These are phyloP conservation scores for Mactra quadrangularis DNA, from an alignment of 1,140 invertebrate genomes.

Conservation along the genomic window DNA sequence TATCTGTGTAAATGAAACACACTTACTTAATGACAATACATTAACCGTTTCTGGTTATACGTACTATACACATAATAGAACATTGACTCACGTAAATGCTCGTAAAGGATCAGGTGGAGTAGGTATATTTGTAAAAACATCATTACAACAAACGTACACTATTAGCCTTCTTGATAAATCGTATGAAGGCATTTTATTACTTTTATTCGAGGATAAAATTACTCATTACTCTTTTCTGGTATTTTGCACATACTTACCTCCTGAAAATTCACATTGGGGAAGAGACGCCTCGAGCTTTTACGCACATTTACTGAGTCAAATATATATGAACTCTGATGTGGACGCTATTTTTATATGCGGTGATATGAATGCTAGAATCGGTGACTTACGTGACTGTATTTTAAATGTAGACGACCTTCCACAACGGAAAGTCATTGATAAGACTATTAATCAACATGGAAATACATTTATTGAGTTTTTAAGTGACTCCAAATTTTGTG, in stretches of 20 bases:
- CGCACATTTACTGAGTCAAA: constrained; percentile 39
- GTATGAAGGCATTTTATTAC: no score
- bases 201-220: no score
- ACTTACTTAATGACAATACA: no score
- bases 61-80: no score
- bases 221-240: no score
- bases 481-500: constrained; percentile 53
- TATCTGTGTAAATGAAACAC: no score
- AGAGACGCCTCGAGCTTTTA: constrained; percentile 55
- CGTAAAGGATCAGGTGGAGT: constrained; percentile 61
- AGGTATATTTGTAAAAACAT: constrained; percentile 46
- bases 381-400: constrained; percentile 14
- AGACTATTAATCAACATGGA: constrained; percentile 53
- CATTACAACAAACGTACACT: no score
- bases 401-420: constrained; percentile 27
- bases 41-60: no score
- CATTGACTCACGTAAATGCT: constrained; percentile 46
- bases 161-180: no score
- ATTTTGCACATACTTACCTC: no score
- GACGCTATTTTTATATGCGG: constrained; percentile 34
- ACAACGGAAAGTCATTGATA: constrained; percentile 29
- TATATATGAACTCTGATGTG: constrained; percentile 41
- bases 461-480: constrained; percentile 57
- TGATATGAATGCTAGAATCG: constrained; percentile 57
- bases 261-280: constrained; percentile 45